phyloP scores from a whole-genome alignment of 2,113 vertebrate species.

The Gobio gobio region DNA sequence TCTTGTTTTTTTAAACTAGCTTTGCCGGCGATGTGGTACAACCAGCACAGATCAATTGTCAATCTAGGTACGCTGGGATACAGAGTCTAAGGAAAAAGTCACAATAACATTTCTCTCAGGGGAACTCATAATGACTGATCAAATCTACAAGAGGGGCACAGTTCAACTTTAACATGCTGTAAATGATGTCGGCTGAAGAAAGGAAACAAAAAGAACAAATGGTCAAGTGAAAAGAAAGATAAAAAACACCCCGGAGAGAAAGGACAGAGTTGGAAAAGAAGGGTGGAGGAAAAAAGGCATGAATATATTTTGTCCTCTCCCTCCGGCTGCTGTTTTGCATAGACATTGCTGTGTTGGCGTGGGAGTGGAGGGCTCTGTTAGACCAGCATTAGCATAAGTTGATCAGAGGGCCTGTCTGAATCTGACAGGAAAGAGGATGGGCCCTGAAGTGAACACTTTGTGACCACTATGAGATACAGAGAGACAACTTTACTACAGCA shows the following conservation, averaged over 20 bases:
- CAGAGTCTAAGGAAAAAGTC: conserved; percentile 30
- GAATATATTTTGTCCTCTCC: conserved; percentile 53
- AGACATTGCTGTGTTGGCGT: conserved; percentile 78
- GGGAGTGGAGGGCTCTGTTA: conserved; percentile 75
- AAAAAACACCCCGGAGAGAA: conserved; percentile 11
- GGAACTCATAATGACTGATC: conserved; percentile 46
- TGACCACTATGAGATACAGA: conserved; percentile 2
- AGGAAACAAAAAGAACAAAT: conserved; percentile 32
- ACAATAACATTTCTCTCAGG: conserved; percentile 40
- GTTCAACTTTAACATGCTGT: conserved; percentile 40
- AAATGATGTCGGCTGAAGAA: conserved; percentile 44
- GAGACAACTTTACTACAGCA: conserved; percentile 9
- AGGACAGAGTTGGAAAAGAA: conserved; percentile 24
- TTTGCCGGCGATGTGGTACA: background rate
- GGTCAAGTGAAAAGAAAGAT: conserved; percentile 32
- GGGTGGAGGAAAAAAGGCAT: conserved; percentile 26
- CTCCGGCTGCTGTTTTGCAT: conserved; percentile 68
- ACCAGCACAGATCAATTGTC: background rate
- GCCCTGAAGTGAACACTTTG: conserved; percentile 70
- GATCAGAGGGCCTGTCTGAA: conserved; percentile 77
- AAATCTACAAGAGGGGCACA: conserved; percentile 50
- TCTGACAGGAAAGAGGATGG: conserved; percentile 76
- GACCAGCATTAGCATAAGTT: conserved; percentile 83
- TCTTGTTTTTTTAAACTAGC: background rate
- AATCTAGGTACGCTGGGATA: conserved; percentile 10